These are phyloP conservation scores for Netelia fuscicornis DNA, from an alignment of 2,888 invertebrate species.

Conservation along the genomic window DNA sequence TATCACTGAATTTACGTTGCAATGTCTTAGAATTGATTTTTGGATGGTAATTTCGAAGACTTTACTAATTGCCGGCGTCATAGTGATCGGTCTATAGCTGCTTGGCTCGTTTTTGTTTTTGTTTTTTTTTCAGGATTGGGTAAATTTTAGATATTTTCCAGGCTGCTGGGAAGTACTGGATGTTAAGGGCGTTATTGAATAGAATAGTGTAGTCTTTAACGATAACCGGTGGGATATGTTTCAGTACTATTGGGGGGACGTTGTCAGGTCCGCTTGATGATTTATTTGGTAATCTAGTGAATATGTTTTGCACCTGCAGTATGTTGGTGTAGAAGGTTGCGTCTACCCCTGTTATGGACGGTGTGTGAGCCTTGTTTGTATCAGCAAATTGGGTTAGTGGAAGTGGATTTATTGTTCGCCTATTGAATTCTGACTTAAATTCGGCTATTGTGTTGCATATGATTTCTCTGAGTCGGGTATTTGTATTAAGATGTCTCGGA, in stretches of 20 bases:
- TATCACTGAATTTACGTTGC: background rate
- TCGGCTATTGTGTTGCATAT: background rate
- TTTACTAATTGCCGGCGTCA: constrained; percentile 18
- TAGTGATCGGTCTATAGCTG: constrained; percentile 35
- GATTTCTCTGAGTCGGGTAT: constrained; percentile 10
- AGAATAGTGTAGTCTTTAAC: constrained; percentile 14
- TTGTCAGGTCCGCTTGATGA: background rate
- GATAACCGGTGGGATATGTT: background rate
- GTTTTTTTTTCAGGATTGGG: constrained; percentile 9
- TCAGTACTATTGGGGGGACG: background rate
- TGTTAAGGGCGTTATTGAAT: constrained; percentile 23
- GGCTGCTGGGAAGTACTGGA: constrained; percentile 1
- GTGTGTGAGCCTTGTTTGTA: background rate
- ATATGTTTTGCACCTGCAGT: background rate
- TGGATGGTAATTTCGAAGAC: constrained; percentile 34
- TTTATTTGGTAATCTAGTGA: background rate
- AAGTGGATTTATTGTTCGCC: too few species aligned
- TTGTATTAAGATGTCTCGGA: background rate
- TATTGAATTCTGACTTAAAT: constrained; percentile 7
- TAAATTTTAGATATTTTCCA: constrained; percentile 17
- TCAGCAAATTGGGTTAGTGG: background rate
- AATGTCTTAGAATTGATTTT: background rate
- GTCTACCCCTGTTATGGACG: background rate
- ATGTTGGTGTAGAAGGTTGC: background rate
- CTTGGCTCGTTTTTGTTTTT: constrained; percentile 16